Evolutionary conservation across 2,797 vertebrate genomes (phyloP).

Genomic region (Varecia variegata): DNA sequence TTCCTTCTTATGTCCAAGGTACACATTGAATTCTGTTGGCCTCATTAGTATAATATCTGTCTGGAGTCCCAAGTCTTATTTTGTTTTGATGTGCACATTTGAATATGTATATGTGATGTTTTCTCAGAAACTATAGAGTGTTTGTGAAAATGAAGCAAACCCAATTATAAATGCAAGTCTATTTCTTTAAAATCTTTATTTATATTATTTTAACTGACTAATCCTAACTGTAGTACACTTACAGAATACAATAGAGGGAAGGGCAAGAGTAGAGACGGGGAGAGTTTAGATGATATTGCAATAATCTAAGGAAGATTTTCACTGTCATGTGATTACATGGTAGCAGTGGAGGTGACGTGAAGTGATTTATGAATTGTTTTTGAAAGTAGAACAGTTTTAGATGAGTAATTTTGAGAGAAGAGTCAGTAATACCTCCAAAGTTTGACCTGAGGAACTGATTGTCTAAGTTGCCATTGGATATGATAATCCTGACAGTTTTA

Average conservation of each 20-base stretch:
- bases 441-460: neutral
- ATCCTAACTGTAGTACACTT: neutral
- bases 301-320: neutral
- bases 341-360: neutral
- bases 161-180: neutral
- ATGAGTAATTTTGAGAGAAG: neutral
- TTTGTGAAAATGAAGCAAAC: conserved; percentile 25
- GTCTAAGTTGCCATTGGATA: neutral
- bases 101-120: neutral
- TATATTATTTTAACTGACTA: neutral
- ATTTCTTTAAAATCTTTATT: neutral
- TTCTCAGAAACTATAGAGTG: neutral
- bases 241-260: neutral
- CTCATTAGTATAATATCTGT: conserved; percentile 24
- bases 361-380: neutral
- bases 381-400: neutral
- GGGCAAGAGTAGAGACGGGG: rapidly evolving
- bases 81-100: neutral
- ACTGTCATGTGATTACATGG: neutral
- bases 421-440: neutral
- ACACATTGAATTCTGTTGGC: neutral
- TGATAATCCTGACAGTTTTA: neutral
- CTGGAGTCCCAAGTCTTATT: neutral
- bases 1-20: neutral
- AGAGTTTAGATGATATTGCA: neutral